Conservation (phyloP, 1,140 invertebrate genomes). For the Diorhabda elongata region DNA sequence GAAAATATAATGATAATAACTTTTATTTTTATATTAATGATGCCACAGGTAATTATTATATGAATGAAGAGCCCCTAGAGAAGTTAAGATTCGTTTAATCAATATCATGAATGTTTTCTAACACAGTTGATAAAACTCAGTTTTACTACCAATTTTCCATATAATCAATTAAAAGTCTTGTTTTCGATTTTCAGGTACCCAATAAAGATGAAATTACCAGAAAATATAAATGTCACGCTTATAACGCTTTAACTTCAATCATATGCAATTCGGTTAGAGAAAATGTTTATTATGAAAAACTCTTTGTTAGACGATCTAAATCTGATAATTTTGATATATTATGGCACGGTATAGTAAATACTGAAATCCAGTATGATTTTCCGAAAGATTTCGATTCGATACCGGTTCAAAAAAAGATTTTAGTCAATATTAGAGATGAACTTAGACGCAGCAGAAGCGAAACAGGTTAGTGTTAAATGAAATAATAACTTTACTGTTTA, state of each 20-base stretch:
- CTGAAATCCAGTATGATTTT: constrained; percentile 44
- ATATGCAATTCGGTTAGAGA: constrained; percentile 37
- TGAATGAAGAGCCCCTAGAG: no score
- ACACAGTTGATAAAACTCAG: no score
- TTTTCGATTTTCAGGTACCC: not conserved
- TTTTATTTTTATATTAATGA: no score
- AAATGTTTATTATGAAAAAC: constrained; percentile 38
- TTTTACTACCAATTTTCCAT: no score
- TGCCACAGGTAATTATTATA: no score
- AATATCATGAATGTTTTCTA: no score
- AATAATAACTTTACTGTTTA: no score
- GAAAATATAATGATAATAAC: no score
- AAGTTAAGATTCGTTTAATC: no score
- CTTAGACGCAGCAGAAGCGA: not conserved
- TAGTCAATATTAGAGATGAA: constrained; percentile 48
- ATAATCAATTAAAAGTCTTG: no score
- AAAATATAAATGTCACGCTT: constrained; percentile 32
- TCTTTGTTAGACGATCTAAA: constrained; percentile 42
- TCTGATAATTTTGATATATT: constrained; percentile 38
- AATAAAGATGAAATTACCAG: constrained; percentile 23
- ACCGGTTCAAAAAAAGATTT: constrained; percentile 46
- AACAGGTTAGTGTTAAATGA: not conserved
- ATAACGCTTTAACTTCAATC: constrained; percentile 34
- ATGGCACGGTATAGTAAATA: constrained; percentile 52
- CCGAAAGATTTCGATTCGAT: constrained; percentile 46